phyloP scores from a whole-genome alignment of 2,113 vertebrate species.

The Dipodomys ordii region DNA sequence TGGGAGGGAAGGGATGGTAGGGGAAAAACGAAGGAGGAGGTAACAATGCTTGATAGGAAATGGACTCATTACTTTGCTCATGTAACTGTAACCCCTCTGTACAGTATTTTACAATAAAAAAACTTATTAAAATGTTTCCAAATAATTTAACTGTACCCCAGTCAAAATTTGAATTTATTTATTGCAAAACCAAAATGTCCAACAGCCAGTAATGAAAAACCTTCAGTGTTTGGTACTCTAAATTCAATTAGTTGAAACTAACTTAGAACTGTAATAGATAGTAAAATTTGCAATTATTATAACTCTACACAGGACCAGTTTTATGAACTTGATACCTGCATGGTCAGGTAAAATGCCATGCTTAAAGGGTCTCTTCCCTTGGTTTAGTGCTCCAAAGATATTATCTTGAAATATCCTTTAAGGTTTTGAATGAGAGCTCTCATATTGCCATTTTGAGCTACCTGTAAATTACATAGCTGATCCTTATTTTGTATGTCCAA shows the following conservation, averaged over 20 bases:
- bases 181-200: not conserved
- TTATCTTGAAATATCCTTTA: not conserved
- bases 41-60: too few relatives aligned
- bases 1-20: too few relatives aligned
- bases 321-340: not conserved
- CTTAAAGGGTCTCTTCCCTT: not conserved
- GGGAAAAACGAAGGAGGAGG: too few relatives aligned
- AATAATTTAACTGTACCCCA: not conserved
- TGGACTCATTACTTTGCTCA: too few relatives aligned
- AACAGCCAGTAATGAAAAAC: constrained; percentile 5
- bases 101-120: too few relatives aligned
- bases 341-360: not conserved
- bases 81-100: too few relatives aligned
- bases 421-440: not conserved
- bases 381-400: not conserved
- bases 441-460: not conserved
- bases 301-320: not conserved
- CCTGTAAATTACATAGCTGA: not conserved
- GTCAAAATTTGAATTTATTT: constrained; percentile 31
- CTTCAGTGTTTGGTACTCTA: not conserved
- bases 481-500: too few relatives aligned
- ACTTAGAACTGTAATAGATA: not conserved
- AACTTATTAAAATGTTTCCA: not conserved
- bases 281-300: not conserved
- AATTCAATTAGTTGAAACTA: not conserved